A percentile compares a stretch with the other conserved stretches of the same genome.
Conservation (phyloP, 1,140 invertebrate genomes). For the Trichoplusia ni region DNA sequence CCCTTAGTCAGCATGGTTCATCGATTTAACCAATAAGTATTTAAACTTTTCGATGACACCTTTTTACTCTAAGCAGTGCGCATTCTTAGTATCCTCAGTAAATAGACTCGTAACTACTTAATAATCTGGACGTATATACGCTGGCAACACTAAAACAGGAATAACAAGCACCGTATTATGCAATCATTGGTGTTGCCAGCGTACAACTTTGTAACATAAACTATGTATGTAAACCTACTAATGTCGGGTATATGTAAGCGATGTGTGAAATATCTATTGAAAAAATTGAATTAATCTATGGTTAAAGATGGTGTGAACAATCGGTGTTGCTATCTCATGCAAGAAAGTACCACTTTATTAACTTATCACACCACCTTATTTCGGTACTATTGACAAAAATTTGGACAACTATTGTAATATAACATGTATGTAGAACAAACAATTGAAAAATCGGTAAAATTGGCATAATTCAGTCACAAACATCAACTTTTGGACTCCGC, state of each 20-base stretch:
- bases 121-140: conserved; percentile 31
- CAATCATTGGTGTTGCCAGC: conserved; percentile 24
- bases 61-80: neutral
- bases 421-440: conserved; percentile 27
- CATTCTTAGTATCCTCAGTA: conserved; percentile 20
- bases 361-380: neutral
- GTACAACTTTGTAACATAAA: conserved; percentile 9
- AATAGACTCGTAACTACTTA: conserved; percentile 29
- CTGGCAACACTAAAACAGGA: conserved; percentile 29
- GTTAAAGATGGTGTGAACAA: neutral
- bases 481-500: neutral
- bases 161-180: conserved; percentile 38
- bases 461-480: conserved; percentile 29
- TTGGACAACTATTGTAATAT: conserved; percentile 7
- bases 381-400: conserved; percentile 11
- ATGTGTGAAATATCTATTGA: conserved; percentile 24
- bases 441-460: conserved; percentile 25
- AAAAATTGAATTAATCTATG: conserved; percentile 24
- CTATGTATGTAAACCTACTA: conserved; percentile 15
- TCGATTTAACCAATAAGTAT: neutral
- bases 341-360: neutral
- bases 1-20: neutral
- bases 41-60: neutral
- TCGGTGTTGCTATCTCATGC: neutral
- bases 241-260: conserved; percentile 22